Evolutionary conservation across 2,888 invertebrate species (phyloP).

Genomic region (Fissipunctia ypsillon): DNA sequence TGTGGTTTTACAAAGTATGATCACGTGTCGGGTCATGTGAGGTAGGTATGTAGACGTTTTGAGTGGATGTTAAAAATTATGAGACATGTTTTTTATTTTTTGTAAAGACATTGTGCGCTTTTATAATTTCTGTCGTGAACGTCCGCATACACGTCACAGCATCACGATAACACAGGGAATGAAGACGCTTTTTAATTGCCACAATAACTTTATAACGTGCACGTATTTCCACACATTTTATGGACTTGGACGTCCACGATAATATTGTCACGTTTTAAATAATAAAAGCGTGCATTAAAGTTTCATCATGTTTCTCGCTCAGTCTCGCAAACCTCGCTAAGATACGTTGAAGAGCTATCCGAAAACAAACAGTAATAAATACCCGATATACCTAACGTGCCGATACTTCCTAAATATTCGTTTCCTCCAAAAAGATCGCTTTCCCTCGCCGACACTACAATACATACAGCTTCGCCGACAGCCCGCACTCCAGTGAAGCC

Average conservation of each 20-base stretch:
- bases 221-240: background rate
- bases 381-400: background rate
- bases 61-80: background rate
- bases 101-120: background rate
- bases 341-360: background rate
- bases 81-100: too few species aligned
- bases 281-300: background rate
- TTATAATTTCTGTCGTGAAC: background rate
- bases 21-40: too few species aligned
- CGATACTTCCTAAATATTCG: background rate
- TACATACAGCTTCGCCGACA: background rate
- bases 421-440: background rate
- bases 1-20: constrained; percentile 10
- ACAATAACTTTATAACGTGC: too few species aligned
- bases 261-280: background rate
- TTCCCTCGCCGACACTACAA: background rate
- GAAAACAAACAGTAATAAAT: constrained; percentile 2
- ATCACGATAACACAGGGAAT: background rate
- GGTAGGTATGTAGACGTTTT: background rate
- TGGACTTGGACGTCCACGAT: too few species aligned
- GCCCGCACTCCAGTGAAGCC: constrained; percentile 29
- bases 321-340: background rate
- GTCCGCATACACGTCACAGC: background rate
- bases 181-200: background rate
- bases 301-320: background rate